Conservation (phyloP, 1,140 invertebrate genomes). For the Aphelenchoides besseyi region DNA sequence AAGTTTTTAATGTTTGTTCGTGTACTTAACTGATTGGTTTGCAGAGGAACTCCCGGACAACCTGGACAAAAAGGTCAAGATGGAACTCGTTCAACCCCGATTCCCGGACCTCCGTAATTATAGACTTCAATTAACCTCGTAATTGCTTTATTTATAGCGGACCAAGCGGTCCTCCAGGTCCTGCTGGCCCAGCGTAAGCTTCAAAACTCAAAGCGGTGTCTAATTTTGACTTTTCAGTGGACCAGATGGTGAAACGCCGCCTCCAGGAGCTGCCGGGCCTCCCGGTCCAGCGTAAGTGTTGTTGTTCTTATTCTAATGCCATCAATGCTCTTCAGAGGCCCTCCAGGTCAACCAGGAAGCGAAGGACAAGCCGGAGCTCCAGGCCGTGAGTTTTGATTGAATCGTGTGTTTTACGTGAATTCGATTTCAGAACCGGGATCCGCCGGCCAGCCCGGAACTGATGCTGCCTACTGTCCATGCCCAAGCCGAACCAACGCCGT, state of each 20-base stretch:
- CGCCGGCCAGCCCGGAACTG: neutral
- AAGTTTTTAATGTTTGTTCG: neutral
- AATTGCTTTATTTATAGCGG: no score
- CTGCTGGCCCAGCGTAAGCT: neutral
- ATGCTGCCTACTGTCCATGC: constrained; percentile 17
- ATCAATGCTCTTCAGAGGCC: no score
- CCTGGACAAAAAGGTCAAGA: constrained; percentile 5
- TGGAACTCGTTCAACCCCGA: constrained; percentile 4
- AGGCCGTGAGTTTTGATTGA: neutral
- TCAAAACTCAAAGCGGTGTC: neutral
- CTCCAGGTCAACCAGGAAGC: constrained; percentile 20
- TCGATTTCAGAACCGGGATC: no score
- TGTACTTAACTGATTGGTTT: neutral
- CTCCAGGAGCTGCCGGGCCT: no score
- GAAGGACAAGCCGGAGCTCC: neutral
- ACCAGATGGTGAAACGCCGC: no score
- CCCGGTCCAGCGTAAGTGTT: no score
- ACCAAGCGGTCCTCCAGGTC: constrained; percentile 8
- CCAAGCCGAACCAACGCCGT: neutral
- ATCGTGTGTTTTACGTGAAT: neutral
- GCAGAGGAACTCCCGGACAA: neutral
- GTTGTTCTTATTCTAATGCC: no score
- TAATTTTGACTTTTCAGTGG: neutral
- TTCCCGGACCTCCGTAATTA: constrained; percentile 13
- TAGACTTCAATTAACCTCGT: no score